Conservation (phyloP, 2,797 vertebrate species). For the Taenioides sp. region DNA sequence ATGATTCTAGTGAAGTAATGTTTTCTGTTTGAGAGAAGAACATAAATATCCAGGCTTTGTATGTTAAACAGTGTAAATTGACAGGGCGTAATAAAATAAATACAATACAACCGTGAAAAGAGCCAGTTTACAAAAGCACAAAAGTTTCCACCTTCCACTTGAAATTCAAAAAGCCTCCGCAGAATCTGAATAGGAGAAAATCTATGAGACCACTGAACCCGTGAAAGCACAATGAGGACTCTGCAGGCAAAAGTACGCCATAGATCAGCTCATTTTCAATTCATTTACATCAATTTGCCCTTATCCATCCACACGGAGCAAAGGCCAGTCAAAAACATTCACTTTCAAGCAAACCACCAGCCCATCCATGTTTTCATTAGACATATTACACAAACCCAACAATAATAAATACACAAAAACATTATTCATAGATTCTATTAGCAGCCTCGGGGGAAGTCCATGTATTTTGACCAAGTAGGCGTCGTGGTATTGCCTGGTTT, state of each 20-base stretch:
- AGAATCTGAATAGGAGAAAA: slow-evolving; percentile 2
- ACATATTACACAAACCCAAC: slow-evolving; percentile 60
- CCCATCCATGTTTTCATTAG: slow-evolving; percentile 32
- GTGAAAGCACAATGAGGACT: too few species aligned
- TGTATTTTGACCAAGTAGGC: slow-evolving; percentile 51
- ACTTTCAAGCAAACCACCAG: slow-evolving; percentile 29
- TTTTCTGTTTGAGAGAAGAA: too few species aligned
- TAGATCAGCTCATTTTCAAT: slow-evolving; percentile 21
- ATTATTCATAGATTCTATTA: slow-evolving; percentile 59
- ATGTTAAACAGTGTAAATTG: too few species aligned
- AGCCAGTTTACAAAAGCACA: not conserved
- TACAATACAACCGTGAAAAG: not conserved
- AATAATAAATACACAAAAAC: slow-evolving; percentile 68
- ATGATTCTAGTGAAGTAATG: too few species aligned
- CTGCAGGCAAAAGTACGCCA: not conserved
- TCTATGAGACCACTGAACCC: not conserved
- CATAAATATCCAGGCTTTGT: too few species aligned
- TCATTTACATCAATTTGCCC: slow-evolving; percentile 42
- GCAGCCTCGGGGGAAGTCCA: slow-evolving; percentile 35
- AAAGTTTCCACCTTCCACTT: not conserved
- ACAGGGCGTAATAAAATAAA: too few species aligned
- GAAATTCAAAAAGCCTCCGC: slow-evolving; percentile 4
- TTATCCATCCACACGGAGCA: slow-evolving; percentile 30
- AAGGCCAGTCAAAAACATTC: slow-evolving; percentile 37
- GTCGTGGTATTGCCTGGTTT: slow-evolving; percentile 39